These are phyloP conservation scores for Dunckerocampus dactyliophorus DNA, from an alignment of 2,113 vertebrate genomes.

Conservation along the genomic window DNA sequence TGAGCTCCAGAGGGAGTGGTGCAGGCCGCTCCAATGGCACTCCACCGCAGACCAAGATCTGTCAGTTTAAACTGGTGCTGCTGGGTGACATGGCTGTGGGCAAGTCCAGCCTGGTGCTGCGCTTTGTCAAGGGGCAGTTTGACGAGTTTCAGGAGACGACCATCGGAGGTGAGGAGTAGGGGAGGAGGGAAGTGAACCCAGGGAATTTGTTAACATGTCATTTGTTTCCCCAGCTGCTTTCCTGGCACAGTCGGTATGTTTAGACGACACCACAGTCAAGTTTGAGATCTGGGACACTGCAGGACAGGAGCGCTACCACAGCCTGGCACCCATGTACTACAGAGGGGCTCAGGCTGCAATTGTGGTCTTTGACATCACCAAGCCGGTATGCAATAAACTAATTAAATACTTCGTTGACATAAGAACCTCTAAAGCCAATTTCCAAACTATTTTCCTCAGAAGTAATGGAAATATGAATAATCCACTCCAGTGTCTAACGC, in stretches of 20 bases:
- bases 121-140: constrained; percentile 83
- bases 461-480: too few relatives aligned
- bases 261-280: constrained; percentile 82
- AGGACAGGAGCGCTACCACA: constrained; percentile 81
- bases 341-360: constrained; percentile 82
- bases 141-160: constrained; percentile 83
- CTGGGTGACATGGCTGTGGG: constrained; percentile 83
- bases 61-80: constrained; percentile 83
- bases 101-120: constrained; percentile 82
- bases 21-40: constrained; percentile 70
- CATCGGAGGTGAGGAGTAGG: constrained; percentile 73
- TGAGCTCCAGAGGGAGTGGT: constrained; percentile 75
- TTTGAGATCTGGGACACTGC: constrained; percentile 86
- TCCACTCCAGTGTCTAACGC: too few relatives aligned
- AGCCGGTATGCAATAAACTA: constrained; percentile 63
- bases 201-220: too few relatives aligned
- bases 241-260: constrained; percentile 81
- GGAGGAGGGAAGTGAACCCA: neutral
- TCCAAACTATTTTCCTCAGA: too few relatives aligned
- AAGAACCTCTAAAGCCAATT: too few relatives aligned
- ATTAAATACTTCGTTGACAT: neutral
- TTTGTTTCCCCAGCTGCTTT: constrained; percentile 70
- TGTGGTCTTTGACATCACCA: constrained; percentile 82
- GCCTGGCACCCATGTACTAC: constrained; percentile 83
- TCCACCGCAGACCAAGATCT: constrained; percentile 79